Evolutionary conservation across 2,113 vertebrate genomes (phyloP), one percentile per base, ranked within the genome.

Genomic region (Eleginops maclovinus): DNA sequence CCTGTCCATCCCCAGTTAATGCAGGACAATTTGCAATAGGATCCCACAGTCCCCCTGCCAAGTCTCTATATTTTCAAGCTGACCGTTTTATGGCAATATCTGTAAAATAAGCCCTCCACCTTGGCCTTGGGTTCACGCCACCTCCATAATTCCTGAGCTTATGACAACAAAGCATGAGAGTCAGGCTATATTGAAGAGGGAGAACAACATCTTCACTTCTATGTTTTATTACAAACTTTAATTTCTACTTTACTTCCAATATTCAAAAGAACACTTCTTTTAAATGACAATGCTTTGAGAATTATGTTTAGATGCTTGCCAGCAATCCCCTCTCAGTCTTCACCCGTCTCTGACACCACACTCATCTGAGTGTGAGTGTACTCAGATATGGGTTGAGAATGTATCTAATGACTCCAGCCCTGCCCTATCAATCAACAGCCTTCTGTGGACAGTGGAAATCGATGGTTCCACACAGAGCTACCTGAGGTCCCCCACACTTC

Each of bases 401-500:
- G 86, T 71, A 90, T 80, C 87, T 91, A 93, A 93, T 90, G 87
- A 91, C 83, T 81, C 53, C 72, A 63, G 77, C 19, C 11, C 83
- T 61, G 73, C 73, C 70, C 87, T 82, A 90, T 93, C 85, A 86
- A 94, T 94, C 91, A 93, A 70, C 82, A 47, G 85, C 81, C 85
- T 77, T 74, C 74, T 83, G 86, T 75, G 80, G 90, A 91, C 89
- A 92, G 88, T 90, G 77, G 80, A 87, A 92, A 94, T 94, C 93
- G 73, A 94, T 93, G 87, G 83, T 79, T 85, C 59, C 90, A 91
- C 84, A 72, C 90, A 87, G 87, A 75, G 87, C 89, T 90, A 93
- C 91, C 92, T 93, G 85, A 90, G 91, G 93, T 91, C 89, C 84
- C 88, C 67, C 93, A 93, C 91, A 91, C 93, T 93, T 92, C 91